phyloP scores from a whole-genome alignment of 92 coral and sea anemone species.

The Parazoanthus atlanticus region DNA sequence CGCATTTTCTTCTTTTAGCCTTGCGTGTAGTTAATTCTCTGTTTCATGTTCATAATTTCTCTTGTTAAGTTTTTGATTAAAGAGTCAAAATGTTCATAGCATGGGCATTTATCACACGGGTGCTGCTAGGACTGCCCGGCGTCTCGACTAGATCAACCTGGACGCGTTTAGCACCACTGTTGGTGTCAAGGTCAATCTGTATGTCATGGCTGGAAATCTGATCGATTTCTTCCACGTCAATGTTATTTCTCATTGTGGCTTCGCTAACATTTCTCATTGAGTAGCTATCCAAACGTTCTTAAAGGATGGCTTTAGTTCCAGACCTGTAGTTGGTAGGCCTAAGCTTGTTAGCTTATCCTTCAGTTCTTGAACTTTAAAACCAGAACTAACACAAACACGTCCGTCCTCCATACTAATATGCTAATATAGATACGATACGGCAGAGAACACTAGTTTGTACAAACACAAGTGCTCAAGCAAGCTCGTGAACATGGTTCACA shows the following conservation, averaged over 20 bases:
- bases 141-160: background rate
- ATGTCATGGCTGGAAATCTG: no score
- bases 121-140: background rate
- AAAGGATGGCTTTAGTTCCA: background rate
- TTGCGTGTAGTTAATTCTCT: background rate
- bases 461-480: no score
- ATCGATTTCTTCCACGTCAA: no score
- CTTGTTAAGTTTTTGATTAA: conserved; percentile 3
- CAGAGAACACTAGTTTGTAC: no score
- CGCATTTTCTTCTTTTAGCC: background rate
- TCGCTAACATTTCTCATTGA: background rate
- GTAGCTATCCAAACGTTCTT: conserved; percentile 1
- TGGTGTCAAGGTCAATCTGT: no score
- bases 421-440: no score
- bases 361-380: conserved; percentile 14
- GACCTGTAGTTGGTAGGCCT: conserved; percentile 9
- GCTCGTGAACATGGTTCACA: no score
- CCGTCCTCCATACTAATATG: conserved; percentile 15
- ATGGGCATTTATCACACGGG: background rate
- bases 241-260: background rate
- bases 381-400: conserved; percentile 17
- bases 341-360: conserved; percentile 3
- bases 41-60: background rate
- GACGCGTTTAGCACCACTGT: no score
- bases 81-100: background rate